Conservation (phyloP, 1,140 invertebrate species). For the Pantala flavescens region DNA sequence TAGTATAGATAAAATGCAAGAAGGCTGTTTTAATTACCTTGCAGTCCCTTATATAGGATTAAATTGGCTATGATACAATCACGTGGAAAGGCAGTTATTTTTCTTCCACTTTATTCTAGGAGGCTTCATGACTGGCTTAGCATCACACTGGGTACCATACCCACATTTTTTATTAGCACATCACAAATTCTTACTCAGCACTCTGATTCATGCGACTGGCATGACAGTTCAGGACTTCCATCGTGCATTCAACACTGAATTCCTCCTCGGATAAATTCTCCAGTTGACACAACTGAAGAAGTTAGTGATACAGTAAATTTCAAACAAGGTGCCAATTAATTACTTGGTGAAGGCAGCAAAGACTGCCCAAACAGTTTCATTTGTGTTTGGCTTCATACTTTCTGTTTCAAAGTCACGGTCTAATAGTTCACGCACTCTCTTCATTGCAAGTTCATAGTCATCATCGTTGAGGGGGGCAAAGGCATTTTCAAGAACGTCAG, state of each 20-base stretch:
- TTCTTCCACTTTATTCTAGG: neutral
- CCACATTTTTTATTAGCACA: neutral
- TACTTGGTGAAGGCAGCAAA: conserved; percentile 98
- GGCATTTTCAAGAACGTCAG: conserved; percentile 99
- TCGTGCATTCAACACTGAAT: neutral
- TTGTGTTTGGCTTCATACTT: conserved; percentile 71
- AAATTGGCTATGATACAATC: neutral
- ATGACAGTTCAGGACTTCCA: neutral
- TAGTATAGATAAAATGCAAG: neutral
- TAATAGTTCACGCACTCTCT: conserved; percentile 85
- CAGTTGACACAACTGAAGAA: neutral
- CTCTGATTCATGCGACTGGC: neutral
- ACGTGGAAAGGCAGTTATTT: conserved; percentile 4
- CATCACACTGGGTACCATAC: neutral
- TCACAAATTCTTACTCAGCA: neutral
- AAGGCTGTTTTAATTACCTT: neutral
- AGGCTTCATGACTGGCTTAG: neutral
- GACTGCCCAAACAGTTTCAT: conserved; percentile 96
- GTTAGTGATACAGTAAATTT: neutral
- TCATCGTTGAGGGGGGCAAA: conserved; percentile 96
- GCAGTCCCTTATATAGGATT: neutral
- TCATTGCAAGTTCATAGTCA: conserved; percentile 97
- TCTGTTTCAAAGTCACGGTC: conserved; percentile 95
- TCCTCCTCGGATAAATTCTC: neutral
- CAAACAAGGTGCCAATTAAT: conserved; percentile 22